A percentile compares a stretch with the other conserved stretches of the same genome.
These are phyloP conservation scores for Microchrysa polita DNA, from an alignment of 2,888 invertebrate genomes.

Conservation along the genomic window DNA sequence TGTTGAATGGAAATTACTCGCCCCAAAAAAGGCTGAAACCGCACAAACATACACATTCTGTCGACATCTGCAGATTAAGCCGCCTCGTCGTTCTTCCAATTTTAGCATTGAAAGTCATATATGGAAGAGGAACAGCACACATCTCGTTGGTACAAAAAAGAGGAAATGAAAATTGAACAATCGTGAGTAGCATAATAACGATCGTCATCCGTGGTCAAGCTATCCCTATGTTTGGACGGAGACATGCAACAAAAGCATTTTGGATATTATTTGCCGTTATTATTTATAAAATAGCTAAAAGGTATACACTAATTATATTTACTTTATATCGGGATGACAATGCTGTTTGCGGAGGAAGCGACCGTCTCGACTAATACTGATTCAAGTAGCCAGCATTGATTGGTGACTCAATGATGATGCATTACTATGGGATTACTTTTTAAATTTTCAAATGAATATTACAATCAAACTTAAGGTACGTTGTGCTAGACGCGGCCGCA, in stretches of 20 bases:
- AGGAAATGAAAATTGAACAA: conserved; percentile 42
- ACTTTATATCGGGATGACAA: conserved; percentile 21
- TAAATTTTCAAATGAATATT: no score
- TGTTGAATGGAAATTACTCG: conserved; percentile 30
- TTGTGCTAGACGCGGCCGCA: no score
- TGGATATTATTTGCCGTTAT: conserved; percentile 11
- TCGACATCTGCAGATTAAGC: conserved; percentile 32
- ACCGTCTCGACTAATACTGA: no score
- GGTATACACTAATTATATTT: conserved; percentile 1
- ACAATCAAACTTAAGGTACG: no score
- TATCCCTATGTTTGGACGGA: not conserved
- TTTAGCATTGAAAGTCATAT: conserved; percentile 35
- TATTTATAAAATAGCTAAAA: conserved; percentile 4
- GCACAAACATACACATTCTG: conserved; percentile 23
- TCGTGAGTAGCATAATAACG: conserved; percentile 40
- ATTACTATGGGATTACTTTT: no score
- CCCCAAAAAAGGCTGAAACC: not conserved
- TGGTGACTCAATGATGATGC: no score
- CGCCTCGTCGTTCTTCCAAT: conserved; percentile 33
- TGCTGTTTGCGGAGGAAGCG: conserved; percentile 1
- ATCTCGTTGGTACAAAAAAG: conserved; percentile 35
- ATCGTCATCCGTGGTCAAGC: conserved; percentile 13
- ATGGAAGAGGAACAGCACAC: conserved; percentile 36
- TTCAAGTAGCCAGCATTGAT: no score
- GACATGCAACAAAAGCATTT: conserved; percentile 14